Percentiles rank a stretch among this genome's conserved stretches.
These are phyloP conservation scores for Octodon degus DNA, from an alignment of 2,113 vertebrate species.

Conservation along the genomic window DNA sequence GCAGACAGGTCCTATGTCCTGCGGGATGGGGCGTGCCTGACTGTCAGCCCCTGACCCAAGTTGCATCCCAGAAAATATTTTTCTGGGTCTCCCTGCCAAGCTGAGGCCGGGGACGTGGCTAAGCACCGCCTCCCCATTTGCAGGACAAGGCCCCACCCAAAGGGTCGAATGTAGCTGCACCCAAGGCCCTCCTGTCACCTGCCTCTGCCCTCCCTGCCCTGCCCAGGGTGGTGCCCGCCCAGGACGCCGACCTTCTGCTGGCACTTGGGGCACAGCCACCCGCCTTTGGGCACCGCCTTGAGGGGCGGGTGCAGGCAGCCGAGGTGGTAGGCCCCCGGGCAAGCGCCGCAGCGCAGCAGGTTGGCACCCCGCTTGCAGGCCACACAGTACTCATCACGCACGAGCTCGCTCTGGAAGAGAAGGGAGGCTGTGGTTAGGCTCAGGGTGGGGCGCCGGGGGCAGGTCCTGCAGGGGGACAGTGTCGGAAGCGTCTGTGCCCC, in stretches of 20 bases:
- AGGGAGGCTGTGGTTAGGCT: not conserved
- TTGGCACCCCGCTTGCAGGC: constrained; percentile 92
- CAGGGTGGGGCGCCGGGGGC: not conserved
- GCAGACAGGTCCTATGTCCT: not conserved
- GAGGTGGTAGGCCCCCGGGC: constrained; percentile 94
- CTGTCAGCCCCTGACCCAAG: not conserved
- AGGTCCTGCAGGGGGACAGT: rapidly evolving
- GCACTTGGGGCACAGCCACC: constrained; percentile 98
- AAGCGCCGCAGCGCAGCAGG: constrained; percentile 93
- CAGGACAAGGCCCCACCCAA: not conserved
- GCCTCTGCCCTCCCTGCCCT: not conserved
- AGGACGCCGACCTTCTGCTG: constrained; percentile 93
- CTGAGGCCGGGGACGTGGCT: not conserved
- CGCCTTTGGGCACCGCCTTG: constrained; percentile 90
- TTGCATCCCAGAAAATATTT: not conserved
- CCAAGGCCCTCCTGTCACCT: not conserved
- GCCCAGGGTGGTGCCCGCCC: rapidly evolving
- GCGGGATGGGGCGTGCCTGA: not conserved
- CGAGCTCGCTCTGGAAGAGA: constrained; percentile 90
- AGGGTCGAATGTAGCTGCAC: rapidly evolving
- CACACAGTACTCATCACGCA: constrained; percentile 92
- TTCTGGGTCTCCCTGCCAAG: not conserved
- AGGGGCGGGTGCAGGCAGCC: constrained; percentile 94
- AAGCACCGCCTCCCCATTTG: rapidly evolving
- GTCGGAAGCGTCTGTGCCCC: no score